These are phyloP conservation scores for Cottus gobio DNA, from an alignment of 2,113 vertebrate genomes.

Conservation along the genomic window DNA sequence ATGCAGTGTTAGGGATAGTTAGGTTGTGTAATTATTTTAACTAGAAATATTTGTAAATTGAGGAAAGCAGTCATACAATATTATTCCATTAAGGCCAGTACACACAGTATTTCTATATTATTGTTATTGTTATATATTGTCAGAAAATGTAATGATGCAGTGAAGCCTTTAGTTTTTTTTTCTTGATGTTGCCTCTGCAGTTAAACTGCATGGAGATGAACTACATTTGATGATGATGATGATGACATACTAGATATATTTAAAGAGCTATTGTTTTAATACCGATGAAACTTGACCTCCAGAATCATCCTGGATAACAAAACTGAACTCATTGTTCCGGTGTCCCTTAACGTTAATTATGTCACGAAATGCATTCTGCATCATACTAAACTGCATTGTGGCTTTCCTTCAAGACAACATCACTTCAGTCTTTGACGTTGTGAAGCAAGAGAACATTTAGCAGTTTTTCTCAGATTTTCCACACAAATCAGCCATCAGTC, in stretches of 20 bases:
- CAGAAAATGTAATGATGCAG: conserved; percentile 1
- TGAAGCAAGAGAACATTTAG: not conserved
- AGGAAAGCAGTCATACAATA: not conserved
- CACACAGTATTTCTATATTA: not conserved
- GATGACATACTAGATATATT: not conserved
- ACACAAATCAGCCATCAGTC: too few relatives aligned
- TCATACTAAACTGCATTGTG: not conserved
- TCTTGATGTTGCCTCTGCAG: not conserved
- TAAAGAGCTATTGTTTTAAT: not conserved
- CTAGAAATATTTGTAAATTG: not conserved
- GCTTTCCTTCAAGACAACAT: not conserved
- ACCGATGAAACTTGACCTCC: not conserved
- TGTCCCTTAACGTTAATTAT: not conserved
- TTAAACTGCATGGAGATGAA: not conserved
- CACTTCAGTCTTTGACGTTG: not conserved
- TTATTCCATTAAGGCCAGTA: not conserved
- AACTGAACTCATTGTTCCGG: not conserved
- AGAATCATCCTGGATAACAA: not conserved
- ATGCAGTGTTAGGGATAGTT: not conserved
- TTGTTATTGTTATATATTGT: not conserved
- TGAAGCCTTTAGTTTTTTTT: not conserved
- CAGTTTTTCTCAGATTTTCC: too few relatives aligned
- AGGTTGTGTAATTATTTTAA: not conserved
- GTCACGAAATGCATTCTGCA: not conserved
- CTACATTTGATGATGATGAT: not conserved